phyloP scores from a whole-genome alignment of 2,113 vertebrate genomes.

The Fulica atra region DNA sequence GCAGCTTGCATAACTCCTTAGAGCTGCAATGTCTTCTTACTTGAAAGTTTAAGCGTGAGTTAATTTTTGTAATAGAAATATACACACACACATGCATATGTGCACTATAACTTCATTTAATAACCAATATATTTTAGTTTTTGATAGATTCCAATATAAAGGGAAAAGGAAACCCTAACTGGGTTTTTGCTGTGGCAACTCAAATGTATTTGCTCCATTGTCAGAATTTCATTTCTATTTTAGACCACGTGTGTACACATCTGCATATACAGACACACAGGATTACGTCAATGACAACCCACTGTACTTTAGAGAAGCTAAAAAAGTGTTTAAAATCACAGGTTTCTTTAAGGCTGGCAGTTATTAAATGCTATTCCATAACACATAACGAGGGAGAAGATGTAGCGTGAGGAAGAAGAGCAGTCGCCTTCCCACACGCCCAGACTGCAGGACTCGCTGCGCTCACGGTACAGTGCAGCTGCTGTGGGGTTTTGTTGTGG shows the following conservation, averaged over 20 bases:
- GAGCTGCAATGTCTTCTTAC: neutral
- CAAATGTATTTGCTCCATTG: neutral
- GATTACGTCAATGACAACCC: neutral
- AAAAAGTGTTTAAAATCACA: neutral
- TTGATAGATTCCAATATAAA: neutral
- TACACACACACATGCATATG: neutral
- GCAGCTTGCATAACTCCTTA: neutral
- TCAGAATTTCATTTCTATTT: neutral
- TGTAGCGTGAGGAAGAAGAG: accelerated
- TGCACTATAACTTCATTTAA: neutral
- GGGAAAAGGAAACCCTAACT: neutral
- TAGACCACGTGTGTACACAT: neutral
- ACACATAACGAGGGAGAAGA: neutral
- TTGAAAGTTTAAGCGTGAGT: neutral
- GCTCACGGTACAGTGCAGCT: neutral
- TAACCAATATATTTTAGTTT: neutral
- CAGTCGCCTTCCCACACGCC: neutral
- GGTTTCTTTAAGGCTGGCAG: neutral
- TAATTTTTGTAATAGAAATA: too few relatives aligned
- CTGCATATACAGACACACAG: neutral
- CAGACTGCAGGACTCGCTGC: neutral
- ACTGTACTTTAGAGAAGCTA: neutral
- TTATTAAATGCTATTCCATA: neutral
- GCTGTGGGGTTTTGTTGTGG: neutral
- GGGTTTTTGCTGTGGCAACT: neutral